A percentile compares a stretch with the other conserved stretches of the same genome.
These are phyloP conservation scores for Poecilus cupreus DNA, from an alignment of 2,888 invertebrate species.

Conservation along the genomic window DNA sequence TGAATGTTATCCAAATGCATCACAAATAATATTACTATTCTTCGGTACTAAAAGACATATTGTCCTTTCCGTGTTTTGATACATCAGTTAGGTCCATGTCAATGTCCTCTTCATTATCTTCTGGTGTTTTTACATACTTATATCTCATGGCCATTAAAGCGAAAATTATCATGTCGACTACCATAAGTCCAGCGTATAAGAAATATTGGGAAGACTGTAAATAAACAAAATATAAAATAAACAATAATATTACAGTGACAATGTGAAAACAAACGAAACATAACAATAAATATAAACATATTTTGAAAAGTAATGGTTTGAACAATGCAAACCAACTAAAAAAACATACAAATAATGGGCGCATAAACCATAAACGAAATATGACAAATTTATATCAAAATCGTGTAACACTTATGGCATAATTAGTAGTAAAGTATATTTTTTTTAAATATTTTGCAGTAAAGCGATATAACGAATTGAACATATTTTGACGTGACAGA, in stretches of 20 bases:
- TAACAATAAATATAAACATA: conserved; percentile 60
- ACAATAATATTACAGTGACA: conserved; percentile 64
- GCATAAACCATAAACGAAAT: too few relatives aligned
- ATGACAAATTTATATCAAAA: too few relatives aligned
- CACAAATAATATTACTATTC: background rate
- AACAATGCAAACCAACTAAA: too few relatives aligned
- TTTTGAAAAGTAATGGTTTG: too few relatives aligned
- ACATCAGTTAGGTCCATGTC: background rate
- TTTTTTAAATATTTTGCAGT: too few relatives aligned
- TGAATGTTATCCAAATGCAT: background rate
- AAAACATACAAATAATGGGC: too few relatives aligned
- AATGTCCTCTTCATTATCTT: conserved; percentile 19
- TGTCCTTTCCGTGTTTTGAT: conserved; percentile 45
- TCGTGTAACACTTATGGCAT: too few relatives aligned
- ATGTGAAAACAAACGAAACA: background rate
- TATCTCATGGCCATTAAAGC: conserved; percentile 74
- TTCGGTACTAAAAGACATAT: conserved; percentile 29
- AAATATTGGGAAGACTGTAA: conserved; percentile 74
- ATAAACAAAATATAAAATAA: conserved; percentile 49
- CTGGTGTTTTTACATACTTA: conserved; percentile 67
- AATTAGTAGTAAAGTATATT: too few relatives aligned
- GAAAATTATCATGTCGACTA: conserved; percentile 74
- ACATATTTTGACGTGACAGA: too few relatives aligned
- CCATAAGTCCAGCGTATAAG: conserved; percentile 76
- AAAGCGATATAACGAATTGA: too few relatives aligned